phyloP scores from a whole-genome alignment of 1,140 invertebrate genomes.

The Drosophila funebris region DNA sequence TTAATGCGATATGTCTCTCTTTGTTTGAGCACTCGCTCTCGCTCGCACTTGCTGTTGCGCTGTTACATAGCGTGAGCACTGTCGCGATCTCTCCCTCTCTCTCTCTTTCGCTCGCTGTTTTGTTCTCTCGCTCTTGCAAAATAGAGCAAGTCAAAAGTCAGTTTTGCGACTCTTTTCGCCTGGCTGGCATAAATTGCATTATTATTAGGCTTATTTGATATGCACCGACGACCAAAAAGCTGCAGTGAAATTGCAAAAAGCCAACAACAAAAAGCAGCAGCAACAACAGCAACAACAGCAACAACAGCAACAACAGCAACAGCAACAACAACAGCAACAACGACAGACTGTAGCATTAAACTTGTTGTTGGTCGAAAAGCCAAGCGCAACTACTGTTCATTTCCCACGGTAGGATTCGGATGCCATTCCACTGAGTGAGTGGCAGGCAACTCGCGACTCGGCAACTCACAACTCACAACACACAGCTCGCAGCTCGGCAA shows the following conservation, averaged over 20 bases:
- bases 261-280: constrained; percentile 24
- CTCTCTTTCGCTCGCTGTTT: background rate
- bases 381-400: constrained; percentile 81
- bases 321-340: constrained; percentile 29
- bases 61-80: background rate
- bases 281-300: constrained; percentile 40
- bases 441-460: constrained; percentile 49
- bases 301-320: constrained; percentile 12
- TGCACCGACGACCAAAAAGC: constrained; percentile 68
- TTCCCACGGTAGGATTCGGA: constrained; percentile 82
- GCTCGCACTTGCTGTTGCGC: background rate
- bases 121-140: background rate
- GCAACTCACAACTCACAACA: too few species aligned
- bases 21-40: background rate
- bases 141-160: constrained; percentile 57
- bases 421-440: constrained; percentile 60
- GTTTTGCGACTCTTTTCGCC: constrained; percentile 59
- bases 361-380: constrained; percentile 72
- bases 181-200: constrained; percentile 75
- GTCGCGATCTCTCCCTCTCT: background rate
- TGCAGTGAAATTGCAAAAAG: constrained; percentile 76
- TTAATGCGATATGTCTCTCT: background rate
- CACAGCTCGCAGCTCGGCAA: constrained; percentile 6
- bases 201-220: constrained; percentile 81
- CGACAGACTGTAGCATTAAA: constrained; percentile 54